Percentiles rank a stretch among this genome's conserved stretches.
These are phyloP conservation scores for Xenopus petersii DNA, from an alignment of 2,797 vertebrate genomes.

Conservation along the genomic window DNA sequence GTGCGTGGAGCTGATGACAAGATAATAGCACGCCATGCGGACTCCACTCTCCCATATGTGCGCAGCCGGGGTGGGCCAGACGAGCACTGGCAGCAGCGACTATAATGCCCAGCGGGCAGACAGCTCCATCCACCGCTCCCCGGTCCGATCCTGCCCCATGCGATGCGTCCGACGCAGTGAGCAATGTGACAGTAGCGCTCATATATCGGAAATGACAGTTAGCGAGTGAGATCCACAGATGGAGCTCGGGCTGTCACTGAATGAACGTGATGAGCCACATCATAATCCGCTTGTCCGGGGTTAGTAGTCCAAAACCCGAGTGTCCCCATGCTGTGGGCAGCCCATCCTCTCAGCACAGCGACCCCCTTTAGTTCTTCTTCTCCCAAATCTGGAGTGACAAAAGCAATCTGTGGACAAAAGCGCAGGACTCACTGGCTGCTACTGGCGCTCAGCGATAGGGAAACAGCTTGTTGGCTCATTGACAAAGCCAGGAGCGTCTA, in stretches of 20 bases:
- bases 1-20: slow-evolving; percentile 97
- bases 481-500: background rate
- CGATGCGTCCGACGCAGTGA: slow-evolving; percentile 48
- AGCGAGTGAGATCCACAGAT: slow-evolving; percentile 20
- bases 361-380: background rate
- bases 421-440: too few relatives aligned
- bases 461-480: too few relatives aligned
- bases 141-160: slow-evolving; percentile 51
- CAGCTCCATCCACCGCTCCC: slow-evolving; percentile 51
- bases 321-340: slow-evolving; percentile 14
- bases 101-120: slow-evolving; percentile 44
- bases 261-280: slow-evolving; percentile 10
- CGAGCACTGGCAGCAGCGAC: slow-evolving; percentile 19
- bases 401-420: background rate
- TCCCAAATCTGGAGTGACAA: background rate
- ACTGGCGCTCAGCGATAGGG: too few relatives aligned
- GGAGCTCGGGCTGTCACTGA: background rate
- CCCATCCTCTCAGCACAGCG: background rate
- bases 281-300: background rate
- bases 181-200: background rate
- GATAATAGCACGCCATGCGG: slow-evolving; percentile 92
- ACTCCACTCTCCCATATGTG: slow-evolving; percentile 58
- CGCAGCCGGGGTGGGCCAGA: slow-evolving; percentile 17
- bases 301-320: background rate
- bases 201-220: slow-evolving; percentile 7